Evolutionary conservation across 2,888 invertebrate genomes (phyloP).

Genomic region (Orthosia gracilis): DNA sequence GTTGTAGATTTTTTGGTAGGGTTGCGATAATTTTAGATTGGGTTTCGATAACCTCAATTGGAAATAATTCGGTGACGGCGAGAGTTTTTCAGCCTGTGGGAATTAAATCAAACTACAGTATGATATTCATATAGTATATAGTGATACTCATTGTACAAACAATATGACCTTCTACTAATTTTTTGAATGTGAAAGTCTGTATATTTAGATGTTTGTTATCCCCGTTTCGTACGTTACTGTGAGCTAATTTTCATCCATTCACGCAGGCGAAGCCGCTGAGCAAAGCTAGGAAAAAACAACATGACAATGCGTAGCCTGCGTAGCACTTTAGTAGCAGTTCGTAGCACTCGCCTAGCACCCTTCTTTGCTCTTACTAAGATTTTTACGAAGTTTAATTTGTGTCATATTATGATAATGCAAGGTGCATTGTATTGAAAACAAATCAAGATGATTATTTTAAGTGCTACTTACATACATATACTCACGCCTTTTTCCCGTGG

Average conservation of each 20-base stretch:
- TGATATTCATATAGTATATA: too few relatives aligned
- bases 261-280: too few relatives aligned
- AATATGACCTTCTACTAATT: too few relatives aligned
- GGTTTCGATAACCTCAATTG: constrained; percentile 10
- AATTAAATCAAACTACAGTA: neutral
- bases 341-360: neutral
- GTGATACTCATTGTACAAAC: too few relatives aligned
- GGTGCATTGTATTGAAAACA: too few relatives aligned
- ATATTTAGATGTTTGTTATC: too few relatives aligned
- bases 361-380: neutral
- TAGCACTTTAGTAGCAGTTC: constrained; percentile 8
- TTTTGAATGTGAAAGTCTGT: too few relatives aligned
- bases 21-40: constrained; percentile 27
- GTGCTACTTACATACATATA: neutral
- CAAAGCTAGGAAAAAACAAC: too few relatives aligned
- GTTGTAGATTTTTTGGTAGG: constrained; percentile 33
- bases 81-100: neutral
- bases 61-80: neutral
- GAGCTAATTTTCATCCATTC: too few relatives aligned
- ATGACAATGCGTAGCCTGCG: neutral
- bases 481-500: too few relatives aligned
- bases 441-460: neutral
- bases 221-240: too few relatives aligned
- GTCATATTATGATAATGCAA: too few relatives aligned
- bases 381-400: neutral